phyloP scores from a whole-genome alignment of 2,888 invertebrate genomes.

The Oligia fasciuncula region DNA sequence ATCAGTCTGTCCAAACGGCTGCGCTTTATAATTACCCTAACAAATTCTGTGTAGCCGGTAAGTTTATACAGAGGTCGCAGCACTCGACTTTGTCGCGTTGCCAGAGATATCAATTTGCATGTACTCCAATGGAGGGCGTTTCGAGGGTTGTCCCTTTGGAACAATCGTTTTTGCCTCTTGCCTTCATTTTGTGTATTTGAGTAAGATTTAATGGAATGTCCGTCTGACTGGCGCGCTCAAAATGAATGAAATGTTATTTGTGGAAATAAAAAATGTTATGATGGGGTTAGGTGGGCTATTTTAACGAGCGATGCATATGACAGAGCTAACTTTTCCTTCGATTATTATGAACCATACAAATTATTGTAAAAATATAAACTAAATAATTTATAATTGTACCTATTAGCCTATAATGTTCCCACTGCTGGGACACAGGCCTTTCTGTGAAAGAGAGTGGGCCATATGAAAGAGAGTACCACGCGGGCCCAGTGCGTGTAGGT shows the following conservation, averaged over 20 bases:
- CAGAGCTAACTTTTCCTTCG: background rate
- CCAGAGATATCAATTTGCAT: constrained; percentile 86
- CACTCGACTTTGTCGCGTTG: constrained; percentile 77
- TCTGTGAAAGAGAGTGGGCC: background rate
- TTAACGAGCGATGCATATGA: background rate
- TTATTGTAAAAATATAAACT: background rate
- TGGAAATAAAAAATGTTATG: constrained; percentile 10
- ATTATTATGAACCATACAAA: background rate
- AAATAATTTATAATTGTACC: background rate
- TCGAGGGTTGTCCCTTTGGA: constrained; percentile 84
- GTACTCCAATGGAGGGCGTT: constrained; percentile 77
- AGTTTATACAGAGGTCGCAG: constrained; percentile 54
- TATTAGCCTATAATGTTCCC: no score
- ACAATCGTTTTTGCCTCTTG: constrained; percentile 82
- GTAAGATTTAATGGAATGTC: constrained; percentile 57
- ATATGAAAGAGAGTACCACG: background rate
- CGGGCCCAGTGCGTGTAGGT: background rate
- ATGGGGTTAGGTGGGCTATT: background rate
- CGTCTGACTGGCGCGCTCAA: constrained; percentile 32
- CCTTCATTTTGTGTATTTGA: constrained; percentile 69
- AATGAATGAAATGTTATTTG: constrained; percentile 33
- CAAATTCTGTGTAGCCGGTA: constrained; percentile 50
- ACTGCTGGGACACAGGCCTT: no score
- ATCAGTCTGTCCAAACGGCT: constrained; percentile 22
- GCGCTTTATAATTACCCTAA: constrained; percentile 61